A percentile compares a stretch with the other conserved stretches of the same genome.
phyloP scores from a whole-genome alignment of 2,888 invertebrate genomes.

The Fissipunctia ypsillon region DNA sequence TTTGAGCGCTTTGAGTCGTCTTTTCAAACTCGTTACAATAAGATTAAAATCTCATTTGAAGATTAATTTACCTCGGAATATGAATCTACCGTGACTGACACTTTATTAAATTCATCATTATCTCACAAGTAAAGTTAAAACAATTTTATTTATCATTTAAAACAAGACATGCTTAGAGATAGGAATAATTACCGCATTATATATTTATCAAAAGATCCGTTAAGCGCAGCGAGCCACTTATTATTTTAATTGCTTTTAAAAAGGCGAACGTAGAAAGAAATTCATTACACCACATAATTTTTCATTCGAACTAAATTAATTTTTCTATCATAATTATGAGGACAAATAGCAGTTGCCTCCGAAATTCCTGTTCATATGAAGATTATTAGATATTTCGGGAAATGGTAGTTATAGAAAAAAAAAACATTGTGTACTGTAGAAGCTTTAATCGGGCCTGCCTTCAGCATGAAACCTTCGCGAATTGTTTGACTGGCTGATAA shows the following conservation, averaged over 20 bases:
- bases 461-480: too few relatives aligned
- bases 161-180: background rate
- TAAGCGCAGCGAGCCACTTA: constrained; percentile 26
- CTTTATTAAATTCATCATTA: background rate
- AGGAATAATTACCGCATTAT: constrained; percentile 8
- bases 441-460: too few relatives aligned
- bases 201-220: constrained; percentile 26
- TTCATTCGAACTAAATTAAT: constrained; percentile 72
- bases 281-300: constrained; percentile 74
- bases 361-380: constrained; percentile 35
- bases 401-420: background rate
- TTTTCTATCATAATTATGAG: constrained; percentile 70
- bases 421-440: too few relatives aligned
- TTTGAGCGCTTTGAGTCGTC: background rate
- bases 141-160: background rate
- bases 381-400: constrained; percentile 34
- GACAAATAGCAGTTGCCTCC: constrained; percentile 43
- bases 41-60: background rate
- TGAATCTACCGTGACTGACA: background rate
- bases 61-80: background rate
- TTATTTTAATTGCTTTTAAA: constrained; percentile 59
- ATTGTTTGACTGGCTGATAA: too few relatives aligned
- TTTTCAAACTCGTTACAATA: background rate
- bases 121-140: background rate
- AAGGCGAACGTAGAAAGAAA: constrained; percentile 68